Evolutionary conservation across 2,888 invertebrate species (phyloP), one percentile per base, ranked within the genome.

Genomic region (Drosophila phalerata): DNA sequence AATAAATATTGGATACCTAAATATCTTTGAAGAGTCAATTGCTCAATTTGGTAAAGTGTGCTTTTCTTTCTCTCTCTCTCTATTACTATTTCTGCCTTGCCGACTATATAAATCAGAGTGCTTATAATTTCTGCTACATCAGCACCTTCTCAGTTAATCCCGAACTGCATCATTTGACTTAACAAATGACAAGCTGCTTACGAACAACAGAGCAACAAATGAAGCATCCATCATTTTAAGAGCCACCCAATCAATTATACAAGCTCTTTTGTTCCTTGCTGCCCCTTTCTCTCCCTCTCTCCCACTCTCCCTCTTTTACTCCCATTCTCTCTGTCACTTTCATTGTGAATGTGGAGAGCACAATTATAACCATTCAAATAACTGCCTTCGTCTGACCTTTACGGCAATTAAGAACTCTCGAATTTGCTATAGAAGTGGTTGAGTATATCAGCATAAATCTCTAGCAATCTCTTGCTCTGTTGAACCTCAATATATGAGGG

Each of bases 151-250:
- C 55, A 19, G 56, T 45, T 62, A 55, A 51, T 37, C 42, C 55
- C 37, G 43, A 62, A 56, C 55, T 78, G 69, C 76, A 76, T 58
- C 73, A 63, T 66, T 74, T 73, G 65, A 65, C 52, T 62, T 69
- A 76, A 69, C 70, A 77, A 79, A 79, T 78, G 70, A 66, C 70
- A 73, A 73, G 65, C 69, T 69, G 78, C 77, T 75, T 52, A 66
- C 68, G 56, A 71, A 68, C 69, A 81, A 69, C 73, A 75, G 70
- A 73, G 85, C 79, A 82, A 79, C 85, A 81, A 82, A 86, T 82
- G 76, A 79, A 76, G 85, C 82, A 85, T 85, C 52, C 80, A 79
- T 79, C 81, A 79, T 85, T 76, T 79, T 81, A 62, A 79, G 57
- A 67, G 70, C 75, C 79, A 79, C 70, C 70, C 79, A 77, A 77